Percentiles rank a stretch among this genome's conserved stretches.
Evolutionary conservation across 2,113 vertebrate genomes (phyloP).

Genomic region (Chinchilla lanigera): DNA sequence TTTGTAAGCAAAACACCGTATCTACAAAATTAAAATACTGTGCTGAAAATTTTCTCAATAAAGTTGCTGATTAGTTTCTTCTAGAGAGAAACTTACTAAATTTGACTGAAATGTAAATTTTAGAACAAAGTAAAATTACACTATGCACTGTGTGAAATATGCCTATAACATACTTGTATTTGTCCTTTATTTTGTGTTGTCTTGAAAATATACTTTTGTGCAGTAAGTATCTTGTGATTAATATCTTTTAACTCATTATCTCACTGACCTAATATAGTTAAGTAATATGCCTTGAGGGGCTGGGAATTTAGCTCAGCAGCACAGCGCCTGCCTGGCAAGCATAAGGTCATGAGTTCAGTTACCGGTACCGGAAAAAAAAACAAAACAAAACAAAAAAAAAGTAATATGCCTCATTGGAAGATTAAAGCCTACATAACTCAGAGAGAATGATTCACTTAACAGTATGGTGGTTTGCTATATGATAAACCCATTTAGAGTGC

Average conservation of each 20-base stretch:
- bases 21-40: neutral
- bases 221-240: neutral
- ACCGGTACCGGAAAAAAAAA: no score
- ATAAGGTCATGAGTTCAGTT: no score
- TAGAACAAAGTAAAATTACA: neutral
- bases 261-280: neutral
- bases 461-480: neutral
- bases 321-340: no score
- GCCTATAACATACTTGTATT: neutral
- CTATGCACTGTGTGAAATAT: neutral
- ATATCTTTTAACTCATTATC: neutral
- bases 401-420: neutral
- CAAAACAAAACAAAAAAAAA: no score
- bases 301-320: no score
- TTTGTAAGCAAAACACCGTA: neutral
- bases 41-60: conserved; percentile 16
- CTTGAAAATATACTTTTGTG: neutral
- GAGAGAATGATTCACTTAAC: neutral
- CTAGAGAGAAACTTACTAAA: neutral
- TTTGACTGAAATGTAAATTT: neutral
- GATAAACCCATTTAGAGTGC: neutral
- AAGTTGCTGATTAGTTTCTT: neutral
- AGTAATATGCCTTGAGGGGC: neutral
- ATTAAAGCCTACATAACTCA: neutral
- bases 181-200: neutral